Evolutionary conservation across 1,140 invertebrate species (phyloP).

Genomic region (Neodiprion pinetum): DNA sequence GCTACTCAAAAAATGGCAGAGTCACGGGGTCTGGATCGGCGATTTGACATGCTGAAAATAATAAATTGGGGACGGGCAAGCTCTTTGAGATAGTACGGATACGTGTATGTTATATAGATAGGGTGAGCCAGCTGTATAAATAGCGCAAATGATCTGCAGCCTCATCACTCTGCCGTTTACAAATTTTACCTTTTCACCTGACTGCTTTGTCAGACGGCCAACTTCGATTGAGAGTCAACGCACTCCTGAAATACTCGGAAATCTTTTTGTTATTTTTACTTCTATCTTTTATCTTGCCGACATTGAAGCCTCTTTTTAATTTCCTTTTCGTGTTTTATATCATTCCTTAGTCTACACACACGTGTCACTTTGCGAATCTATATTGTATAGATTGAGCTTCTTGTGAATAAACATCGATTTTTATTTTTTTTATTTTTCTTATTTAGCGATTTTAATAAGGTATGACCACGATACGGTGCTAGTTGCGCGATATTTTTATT

Average conservation of each 20-base stretch:
- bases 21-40: constrained; percentile 4
- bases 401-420: background rate
- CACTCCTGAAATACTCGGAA: background rate
- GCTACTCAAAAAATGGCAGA: background rate
- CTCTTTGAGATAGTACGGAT: background rate
- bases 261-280: background rate
- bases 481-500: too few relatives aligned
- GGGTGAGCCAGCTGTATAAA: constrained; percentile 21
- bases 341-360: too few relatives aligned
- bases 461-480: background rate
- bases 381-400: background rate
- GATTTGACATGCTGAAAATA: constrained; percentile 13
- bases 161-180: constrained; percentile 10
- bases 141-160: constrained; percentile 12
- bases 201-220: constrained; percentile 7
- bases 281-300: background rate
- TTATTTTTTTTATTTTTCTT: background rate
- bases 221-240: constrained; percentile 4
- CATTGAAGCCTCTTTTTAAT: background rate
- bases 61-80: constrained; percentile 8
- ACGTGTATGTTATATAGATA: background rate
- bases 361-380: background rate
- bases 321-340: too few relatives aligned
- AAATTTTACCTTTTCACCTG: constrained; percentile 11
- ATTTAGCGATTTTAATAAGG: background rate